Evolutionary conservation across 2,797 vertebrate species (phyloP), one percentile per base, ranked within the genome.

Genomic region (Sciurus carolinensis): DNA sequence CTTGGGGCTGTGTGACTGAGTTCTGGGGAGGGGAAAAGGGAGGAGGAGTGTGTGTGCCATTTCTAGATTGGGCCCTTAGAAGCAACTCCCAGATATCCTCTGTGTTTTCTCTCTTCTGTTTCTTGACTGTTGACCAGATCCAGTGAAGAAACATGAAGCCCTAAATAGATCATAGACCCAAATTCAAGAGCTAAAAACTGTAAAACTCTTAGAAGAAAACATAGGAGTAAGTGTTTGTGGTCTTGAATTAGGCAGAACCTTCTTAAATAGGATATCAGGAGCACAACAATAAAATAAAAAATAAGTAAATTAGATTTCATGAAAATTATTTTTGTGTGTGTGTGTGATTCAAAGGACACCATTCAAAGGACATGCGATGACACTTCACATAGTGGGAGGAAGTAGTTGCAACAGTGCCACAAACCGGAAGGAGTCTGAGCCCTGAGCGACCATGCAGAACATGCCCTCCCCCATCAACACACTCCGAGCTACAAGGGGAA

Each of bases 191-290:
- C 24, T 26, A 57, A 57, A 57, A 57, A 22, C 17, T 62, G 52
- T 57, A 92, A 52, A 59, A 59, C 24, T 82, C 69, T 81, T 94
- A 84, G 72, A 57, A 88, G 88, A 73, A 67, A 71, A 54, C 3
- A 57, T 22, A 83, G 9, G n/a, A 64, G 18, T 50, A 73, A 69
- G 20, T 54, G 44, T 66, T 75, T n/a, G n/a, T 36, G 17, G 79
- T 80, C 50, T 57, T 91, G 30, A 26, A 24, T 84, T 84, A 88
- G 33, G 50, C 52, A 95, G 71, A 90, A 26, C 13, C 30, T 87
- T 91, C n/a, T 92, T 81, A 76, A 13, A 57, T 52, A 75, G 14
- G 12, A 83, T 28, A 67, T n/a, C 26, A 69, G 47, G 73, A 71
- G 15, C 28, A 42, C 13, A 77, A 72, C 3, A 50, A 62, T 7